Base-by-base conservation (phyloP, 2,888 invertebrate species). In the Quadriops clusia region DNA sequence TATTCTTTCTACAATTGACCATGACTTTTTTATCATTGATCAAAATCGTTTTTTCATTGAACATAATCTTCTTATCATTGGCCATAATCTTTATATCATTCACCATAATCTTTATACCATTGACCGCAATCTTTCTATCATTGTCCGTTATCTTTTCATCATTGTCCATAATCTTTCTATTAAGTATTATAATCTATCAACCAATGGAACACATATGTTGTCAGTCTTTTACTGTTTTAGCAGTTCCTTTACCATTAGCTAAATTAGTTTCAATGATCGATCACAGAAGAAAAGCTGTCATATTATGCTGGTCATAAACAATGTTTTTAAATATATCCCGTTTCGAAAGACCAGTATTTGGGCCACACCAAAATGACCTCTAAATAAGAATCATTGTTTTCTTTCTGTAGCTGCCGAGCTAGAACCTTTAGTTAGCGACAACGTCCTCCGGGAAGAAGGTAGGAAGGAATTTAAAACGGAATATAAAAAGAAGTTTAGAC, bases 401-500 rank as follows among this genome's bases (percentile, higher is more conserved):
- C 16, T 30, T 33, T 15, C 41, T 65, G 67, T 68, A 51, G 71
- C 66, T 42, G 70, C 72, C 46, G 82, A 82, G 64, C 68, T 80
- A 50, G 81, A 81, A 59, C 82, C 82, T 9, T 66, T 82, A 44
- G 74, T 74, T 56, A 74, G 77, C 55, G 72, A 74, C 57, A 70
- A 73, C 39, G 45, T 51, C 34, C 49, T 50, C 33, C 56, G 58
- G 32, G 54, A 54, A 32, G 49, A 51, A 32, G 43, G 42, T 62
- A 69, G 70, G 61, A 73, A 73, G 64, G 72, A 70, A 64, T 33
- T 32, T 18, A 74, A 77, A 66, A 77, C 77, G 58, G 80, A 81
- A 67, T 81, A 81, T 67, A 77, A 75, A 68, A 77, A 80, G 69
- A 77, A 79, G 66, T 82, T 77, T 70, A 74, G 77, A 64, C 79